These are phyloP conservation scores for Trachelus troglodyta DNA, from an alignment of 2,888 invertebrate genomes.

Conservation along the genomic window DNA sequence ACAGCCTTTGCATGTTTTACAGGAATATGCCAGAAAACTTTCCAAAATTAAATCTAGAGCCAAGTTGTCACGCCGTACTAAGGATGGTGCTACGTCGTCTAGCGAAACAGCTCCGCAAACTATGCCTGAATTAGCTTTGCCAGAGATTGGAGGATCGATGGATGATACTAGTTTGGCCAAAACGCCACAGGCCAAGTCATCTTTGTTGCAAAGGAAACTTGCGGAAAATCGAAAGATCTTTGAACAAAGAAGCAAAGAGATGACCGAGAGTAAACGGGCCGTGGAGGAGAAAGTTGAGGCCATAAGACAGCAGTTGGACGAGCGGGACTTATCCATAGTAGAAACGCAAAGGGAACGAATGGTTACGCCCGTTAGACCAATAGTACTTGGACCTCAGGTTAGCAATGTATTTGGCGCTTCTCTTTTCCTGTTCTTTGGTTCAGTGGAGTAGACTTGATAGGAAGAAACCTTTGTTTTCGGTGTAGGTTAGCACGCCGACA, in stretches of 20 bases:
- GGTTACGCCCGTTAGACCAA: slow-evolving; percentile 45
- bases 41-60: slow-evolving; percentile 64
- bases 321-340: slow-evolving; percentile 55
- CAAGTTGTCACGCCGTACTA: slow-evolving; percentile 53
- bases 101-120: slow-evolving; percentile 43
- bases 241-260: slow-evolving; percentile 61
- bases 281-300: slow-evolving; percentile 66
- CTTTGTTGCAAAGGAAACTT: slow-evolving; percentile 60
- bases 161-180: slow-evolving; percentile 57
- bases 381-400: slow-evolving; percentile 52
- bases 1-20: slow-evolving; percentile 18
- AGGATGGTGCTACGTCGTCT: slow-evolving; percentile 44
- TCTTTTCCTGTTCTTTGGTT: not conserved
- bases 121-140: slow-evolving; percentile 34
- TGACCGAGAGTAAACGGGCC: slow-evolving; percentile 61
- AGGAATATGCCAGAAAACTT: slow-evolving; percentile 64
- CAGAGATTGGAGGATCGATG: slow-evolving; percentile 39
- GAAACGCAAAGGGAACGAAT: slow-evolving; percentile 45
- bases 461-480: slow-evolving; percentile 23
- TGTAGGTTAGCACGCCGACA: slow-evolving; percentile 36
- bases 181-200: slow-evolving; percentile 61
- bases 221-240: slow-evolving; percentile 65
- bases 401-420: not conserved
- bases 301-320: slow-evolving; percentile 67
- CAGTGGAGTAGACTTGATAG: slow-evolving; percentile 2